Percentiles rank a stretch among this genome's conserved stretches.
Evolutionary conservation across 2,113 vertebrate genomes (phyloP).

Genomic region (Centrocercus urophasianus): DNA sequence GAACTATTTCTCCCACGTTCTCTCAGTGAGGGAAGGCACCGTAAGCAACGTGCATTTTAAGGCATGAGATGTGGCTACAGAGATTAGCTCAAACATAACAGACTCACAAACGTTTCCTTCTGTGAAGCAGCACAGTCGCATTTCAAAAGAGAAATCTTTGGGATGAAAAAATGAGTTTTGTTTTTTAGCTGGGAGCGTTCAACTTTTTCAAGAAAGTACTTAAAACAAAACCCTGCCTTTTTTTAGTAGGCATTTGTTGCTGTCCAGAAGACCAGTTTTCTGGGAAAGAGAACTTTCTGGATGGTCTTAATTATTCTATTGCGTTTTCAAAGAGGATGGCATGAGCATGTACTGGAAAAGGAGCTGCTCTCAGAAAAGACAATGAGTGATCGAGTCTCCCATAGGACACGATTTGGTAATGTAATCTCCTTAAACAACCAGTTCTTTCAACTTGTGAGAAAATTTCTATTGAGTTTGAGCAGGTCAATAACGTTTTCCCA

Average conservation of each 20-base stretch:
- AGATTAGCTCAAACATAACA: neutral
- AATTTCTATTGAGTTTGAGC: conserved; percentile 5
- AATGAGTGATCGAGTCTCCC: conserved; percentile 2
- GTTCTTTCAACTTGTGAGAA: conserved; percentile 15
- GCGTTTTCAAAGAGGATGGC: neutral
- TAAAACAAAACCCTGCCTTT: neutral
- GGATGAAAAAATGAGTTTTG: neutral
- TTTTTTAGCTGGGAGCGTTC: neutral
- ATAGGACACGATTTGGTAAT: conserved; percentile 31
- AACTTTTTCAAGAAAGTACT: neutral
- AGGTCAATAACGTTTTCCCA: conserved; percentile 10
- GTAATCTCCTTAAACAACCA: conserved; percentile 27
- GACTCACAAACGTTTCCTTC: neutral
- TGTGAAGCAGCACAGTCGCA: neutral
- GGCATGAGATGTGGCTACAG: neutral
- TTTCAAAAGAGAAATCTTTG: neutral
- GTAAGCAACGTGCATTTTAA: neutral
- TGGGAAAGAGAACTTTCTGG: neutral
- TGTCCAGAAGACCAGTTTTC: neutral
- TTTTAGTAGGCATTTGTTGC: neutral
- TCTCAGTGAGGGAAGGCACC: neutral
- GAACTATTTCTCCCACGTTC: neutral
- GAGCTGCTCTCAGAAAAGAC: neutral
- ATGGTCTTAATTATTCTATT: neutral
- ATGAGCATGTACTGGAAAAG: neutral